Conservation (phyloP, 2,113 vertebrate species). For the Cyprinodon brontotheroides region DNA sequence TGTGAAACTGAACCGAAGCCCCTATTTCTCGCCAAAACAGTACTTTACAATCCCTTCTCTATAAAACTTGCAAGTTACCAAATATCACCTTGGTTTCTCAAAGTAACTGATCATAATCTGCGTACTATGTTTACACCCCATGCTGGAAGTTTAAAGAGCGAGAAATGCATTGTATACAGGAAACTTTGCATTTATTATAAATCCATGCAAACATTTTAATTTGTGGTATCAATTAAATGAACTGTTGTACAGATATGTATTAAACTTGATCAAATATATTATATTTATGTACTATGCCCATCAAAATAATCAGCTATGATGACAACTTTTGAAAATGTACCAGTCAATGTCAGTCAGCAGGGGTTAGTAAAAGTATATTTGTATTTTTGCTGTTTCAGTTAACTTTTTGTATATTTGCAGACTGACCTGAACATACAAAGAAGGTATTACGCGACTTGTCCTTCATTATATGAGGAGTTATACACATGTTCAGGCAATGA, state of each 20-base stretch:
- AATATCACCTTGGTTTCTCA: neutral
- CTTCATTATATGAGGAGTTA: constrained; percentile 15
- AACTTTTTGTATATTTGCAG: neutral
- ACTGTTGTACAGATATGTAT: neutral
- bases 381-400: constrained; percentile 28
- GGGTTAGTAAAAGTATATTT: constrained; percentile 40
- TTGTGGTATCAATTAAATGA: neutral
- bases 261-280: neutral
- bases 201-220: neutral
- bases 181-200: neutral
- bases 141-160: neutral
- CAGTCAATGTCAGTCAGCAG: constrained; percentile 31
- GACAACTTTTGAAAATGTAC: constrained; percentile 15
- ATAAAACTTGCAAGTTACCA: no score
- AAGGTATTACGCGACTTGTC: constrained; percentile 38
- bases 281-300: neutral
- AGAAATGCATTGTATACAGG: neutral
- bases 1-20: no score
- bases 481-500: constrained; percentile 46
- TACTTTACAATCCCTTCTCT: no score
- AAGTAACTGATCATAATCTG: neutral
- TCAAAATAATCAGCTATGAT: neutral
- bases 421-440: constrained; percentile 19
- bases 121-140: neutral
- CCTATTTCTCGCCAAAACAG: no score